Base-by-base conservation (phyloP, 2,888 invertebrate species). In the Cartodere bifasciata region DNA sequence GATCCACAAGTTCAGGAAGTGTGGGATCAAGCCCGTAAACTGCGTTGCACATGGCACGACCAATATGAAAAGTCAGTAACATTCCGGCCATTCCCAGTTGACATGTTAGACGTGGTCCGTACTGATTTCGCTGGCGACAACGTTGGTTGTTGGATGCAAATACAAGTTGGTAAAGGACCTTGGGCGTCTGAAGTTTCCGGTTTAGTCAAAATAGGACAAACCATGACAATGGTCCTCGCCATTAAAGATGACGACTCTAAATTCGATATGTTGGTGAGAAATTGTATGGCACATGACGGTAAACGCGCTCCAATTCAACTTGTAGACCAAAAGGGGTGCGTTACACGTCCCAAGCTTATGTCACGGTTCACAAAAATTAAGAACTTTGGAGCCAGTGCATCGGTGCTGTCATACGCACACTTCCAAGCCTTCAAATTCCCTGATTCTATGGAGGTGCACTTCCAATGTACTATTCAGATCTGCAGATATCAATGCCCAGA, bases 91-190 rank as follows among this genome's bases (percentile, higher is more conserved):
- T 91, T 91, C 73, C 88, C 90, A 1, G 91, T 92, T 2, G 91
- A 91, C 54, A 91, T 90, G 88, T 53, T 91, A 31, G 90, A 91
- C 56, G 90, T 91, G 3, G 88, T 91, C n/a, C 65, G 88, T 30
- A 90, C 91, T 3, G 90, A 91, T 49, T 92, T 92, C 45, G 88
- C 90, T 34, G 91, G 91, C 1, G 91, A 92, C 49, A 92, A 92
- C 51, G 88, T 91, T 2, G 90, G 90, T 11, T 91, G 91, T 62
- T 92, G 91, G 91, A 91, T 92, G 91, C 90, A 91, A 55, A 91
- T 92, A 43, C 91, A 92, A 66, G 87, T 88, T 3, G 90, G 88
- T 22, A 88, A 87, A 55, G 88, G 90, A 13, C 91, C 91, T 0
- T 92, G 91, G 90, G 90, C 91, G 6, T 87, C 88, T 0, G 91